phyloP scores from a whole-genome alignment of 2,113 vertebrate genomes.

The Ptilonorhynchus violaceus region DNA sequence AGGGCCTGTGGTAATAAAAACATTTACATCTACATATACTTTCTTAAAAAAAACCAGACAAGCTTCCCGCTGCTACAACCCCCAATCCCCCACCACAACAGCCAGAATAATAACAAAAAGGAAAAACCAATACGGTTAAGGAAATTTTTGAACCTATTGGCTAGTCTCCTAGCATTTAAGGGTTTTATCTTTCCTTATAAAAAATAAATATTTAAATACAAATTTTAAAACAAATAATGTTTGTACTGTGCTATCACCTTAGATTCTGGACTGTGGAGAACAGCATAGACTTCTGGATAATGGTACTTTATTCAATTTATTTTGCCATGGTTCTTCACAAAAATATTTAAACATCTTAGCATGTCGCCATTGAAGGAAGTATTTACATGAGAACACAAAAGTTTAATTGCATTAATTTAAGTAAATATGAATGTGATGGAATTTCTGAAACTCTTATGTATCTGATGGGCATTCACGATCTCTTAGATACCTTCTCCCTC shows the following conservation, averaged over 20 bases:
- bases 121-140: neutral
- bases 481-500: neutral
- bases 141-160: neutral
- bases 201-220: neutral
- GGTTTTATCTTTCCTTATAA: neutral
- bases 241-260: neutral
- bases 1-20: neutral
- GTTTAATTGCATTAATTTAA: neutral
- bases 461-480: neutral
- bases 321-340: neutral
- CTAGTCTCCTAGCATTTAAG: neutral
- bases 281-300: neutral
- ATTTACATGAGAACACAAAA: neutral
- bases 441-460: neutral
- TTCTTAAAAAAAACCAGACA: neutral
- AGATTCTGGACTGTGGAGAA: neutral
- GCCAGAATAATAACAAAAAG: neutral
- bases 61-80: neutral
- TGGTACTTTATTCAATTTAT: neutral
- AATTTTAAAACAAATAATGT: neutral
- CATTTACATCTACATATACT: neutral
- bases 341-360: neutral
- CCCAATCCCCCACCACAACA: accelerated
- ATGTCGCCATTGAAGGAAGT: neutral
- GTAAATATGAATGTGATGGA: neutral